Base-by-base conservation (phyloP, 37 sponge, comb jelly and placozoan species). In the Chondrosia reniformis region DNA sequence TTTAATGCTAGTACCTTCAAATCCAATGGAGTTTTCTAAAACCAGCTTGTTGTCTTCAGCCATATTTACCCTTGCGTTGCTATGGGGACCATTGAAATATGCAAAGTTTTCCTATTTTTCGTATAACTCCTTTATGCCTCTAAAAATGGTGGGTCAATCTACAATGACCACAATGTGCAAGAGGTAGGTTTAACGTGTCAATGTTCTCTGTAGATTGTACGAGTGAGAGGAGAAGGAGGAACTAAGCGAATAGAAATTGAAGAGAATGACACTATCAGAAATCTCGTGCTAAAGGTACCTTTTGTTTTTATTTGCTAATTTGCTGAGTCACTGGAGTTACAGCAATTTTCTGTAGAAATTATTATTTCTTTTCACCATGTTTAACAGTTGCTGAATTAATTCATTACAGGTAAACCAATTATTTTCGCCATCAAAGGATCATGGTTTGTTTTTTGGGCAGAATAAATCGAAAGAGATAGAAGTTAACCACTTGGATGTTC, bases 191-290 rank as follows among this genome's bases (percentile, higher is more conserved):
- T 49, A 10, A 49, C 52, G 15, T 49, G 10, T 49, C 15, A 49
- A 49, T 49, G 52, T 40, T 41, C 43, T 69, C 24, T 59, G 73
- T 55, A 90, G 82, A 86, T 92, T 54, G 59, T 96, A 0, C 79
- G 96, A 56, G 87, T 96, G 1, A 83, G 89, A 61, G 80, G 88
- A 37, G 58, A 82, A 38, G 75, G 82, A 64, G 96, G 96, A 0
- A 92, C 93, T n/a, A 87, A 86, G 58, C 78, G 96, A 44, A 79
- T 96, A 1, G 46, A 83, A 2, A 67, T 85, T 0, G 24, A 55
- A 5, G 67, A 74, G 0, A 58, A 80, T 45, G 85, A 77, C 22
- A 78, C 91, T 54, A 49, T 88, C 30, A 52, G 67, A 27, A 66
- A 67, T 25, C 42, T 91, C 46, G 81, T 82, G 4, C 49, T 81